Evolutionary conservation across 2,113 vertebrate genomes (phyloP).

Genomic region (Brienomyrus longianalis): DNA sequence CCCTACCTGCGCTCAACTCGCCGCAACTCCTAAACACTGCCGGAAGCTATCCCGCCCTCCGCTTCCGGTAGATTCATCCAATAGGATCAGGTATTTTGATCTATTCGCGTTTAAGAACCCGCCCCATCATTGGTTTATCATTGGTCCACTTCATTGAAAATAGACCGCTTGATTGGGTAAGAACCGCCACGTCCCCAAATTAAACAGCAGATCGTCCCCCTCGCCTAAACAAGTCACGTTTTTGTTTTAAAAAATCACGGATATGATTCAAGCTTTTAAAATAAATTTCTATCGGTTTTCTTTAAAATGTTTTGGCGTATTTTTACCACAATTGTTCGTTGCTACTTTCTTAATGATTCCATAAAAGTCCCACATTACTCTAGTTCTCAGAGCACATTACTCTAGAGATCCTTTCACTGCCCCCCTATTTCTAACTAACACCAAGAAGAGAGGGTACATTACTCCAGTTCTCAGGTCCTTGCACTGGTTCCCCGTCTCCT

Average conservation of each 20-base stretch:
- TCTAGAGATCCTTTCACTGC: too few relatives aligned
- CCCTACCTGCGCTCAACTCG: neutral
- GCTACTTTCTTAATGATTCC: neutral
- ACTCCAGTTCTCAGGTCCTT: too few relatives aligned
- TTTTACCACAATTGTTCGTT: neutral
- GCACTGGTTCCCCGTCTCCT: too few relatives aligned
- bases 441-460: too few relatives aligned
- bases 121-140: constrained; percentile 28
- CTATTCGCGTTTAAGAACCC: neutral
- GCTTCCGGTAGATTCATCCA: constrained; percentile 23
- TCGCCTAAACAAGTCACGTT: neutral
- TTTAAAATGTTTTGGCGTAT: neutral
- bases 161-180: constrained; percentile 58
- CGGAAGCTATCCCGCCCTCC: constrained; percentile 7
- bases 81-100: constrained; percentile 3
- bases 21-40: neutral
- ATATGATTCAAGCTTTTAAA: neutral
- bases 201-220: neutral
- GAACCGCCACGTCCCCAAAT: constrained; percentile 66
- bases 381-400: too few relatives aligned
- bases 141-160: constrained; percentile 53
- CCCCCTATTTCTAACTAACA: too few relatives aligned
- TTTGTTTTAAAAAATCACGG: neutral
- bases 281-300: neutral
- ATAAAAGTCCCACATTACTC: neutral